Percentiles rank a stretch among this genome's conserved stretches.
Evolutionary conservation across 2,888 invertebrate genomes (phyloP).

Genomic region (Platerodrilus igneus): DNA sequence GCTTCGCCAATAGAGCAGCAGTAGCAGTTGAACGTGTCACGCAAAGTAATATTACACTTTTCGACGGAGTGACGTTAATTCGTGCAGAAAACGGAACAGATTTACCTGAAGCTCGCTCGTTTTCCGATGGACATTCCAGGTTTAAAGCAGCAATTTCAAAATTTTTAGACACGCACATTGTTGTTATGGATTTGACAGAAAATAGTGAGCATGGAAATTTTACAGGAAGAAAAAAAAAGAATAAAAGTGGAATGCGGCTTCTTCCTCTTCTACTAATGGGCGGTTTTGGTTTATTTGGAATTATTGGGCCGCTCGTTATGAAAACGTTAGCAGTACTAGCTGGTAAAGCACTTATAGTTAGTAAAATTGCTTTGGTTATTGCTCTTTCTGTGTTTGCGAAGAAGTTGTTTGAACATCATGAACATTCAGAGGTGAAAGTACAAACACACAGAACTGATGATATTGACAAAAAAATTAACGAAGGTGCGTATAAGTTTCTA

Average conservation of each 20-base stretch:
- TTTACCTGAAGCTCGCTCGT: slow-evolving; percentile 21
- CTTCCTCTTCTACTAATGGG: slow-evolving; percentile 42
- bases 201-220: slow-evolving; percentile 16
- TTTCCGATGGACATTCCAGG: slow-evolving; percentile 37
- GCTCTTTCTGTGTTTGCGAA: slow-evolving; percentile 66
- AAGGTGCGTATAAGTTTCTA: slow-evolving; percentile 21
- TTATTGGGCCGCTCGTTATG: slow-evolving; percentile 64
- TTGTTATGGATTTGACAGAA: slow-evolving; percentile 50
- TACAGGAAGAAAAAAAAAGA: slow-evolving; percentile 20
- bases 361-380: slow-evolving; percentile 68
- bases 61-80: slow-evolving; percentile 38
- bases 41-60: slow-evolving; percentile 38
- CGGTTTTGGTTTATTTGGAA: slow-evolving; percentile 51
- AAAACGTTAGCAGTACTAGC: slow-evolving; percentile 67
- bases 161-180: slow-evolving; percentile 60
- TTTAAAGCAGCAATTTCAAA: slow-evolving; percentile 55
- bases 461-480: slow-evolving; percentile 33
- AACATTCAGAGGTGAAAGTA: slow-evolving; percentile 60
- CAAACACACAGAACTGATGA: slow-evolving; percentile 57
- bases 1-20: slow-evolving; percentile 40
- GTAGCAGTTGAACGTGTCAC: slow-evolving; percentile 38
- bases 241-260: slow-evolving; percentile 26
- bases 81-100: slow-evolving; percentile 34
- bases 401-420: slow-evolving; percentile 64
- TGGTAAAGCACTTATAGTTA: slow-evolving; percentile 66